Percentiles rank a stretch among this genome's conserved stretches.
Evolutionary conservation across 2,888 invertebrate genomes (phyloP).

Genomic region (Parasteatoda lunata): DNA sequence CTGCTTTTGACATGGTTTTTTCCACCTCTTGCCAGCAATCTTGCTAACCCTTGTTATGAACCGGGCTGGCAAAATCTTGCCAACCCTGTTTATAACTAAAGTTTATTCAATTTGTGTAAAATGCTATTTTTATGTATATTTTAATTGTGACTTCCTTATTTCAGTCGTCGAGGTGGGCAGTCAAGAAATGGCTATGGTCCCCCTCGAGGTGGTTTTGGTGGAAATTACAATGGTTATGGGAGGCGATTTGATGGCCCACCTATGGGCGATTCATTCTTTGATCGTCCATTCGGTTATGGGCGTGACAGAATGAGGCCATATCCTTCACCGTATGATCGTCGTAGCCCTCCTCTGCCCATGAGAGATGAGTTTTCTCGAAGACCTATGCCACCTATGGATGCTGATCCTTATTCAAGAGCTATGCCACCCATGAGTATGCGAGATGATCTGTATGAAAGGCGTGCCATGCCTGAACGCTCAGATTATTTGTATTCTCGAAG

Average conservation of each 20-base stretch:
- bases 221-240: slow-evolving; percentile 43
- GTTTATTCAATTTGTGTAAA: background rate
- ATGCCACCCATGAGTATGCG: slow-evolving; percentile 35
- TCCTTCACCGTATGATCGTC: slow-evolving; percentile 58
- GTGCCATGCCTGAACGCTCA: slow-evolving; percentile 48
- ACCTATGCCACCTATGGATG: slow-evolving; percentile 48
- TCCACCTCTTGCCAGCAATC: too few species aligned
- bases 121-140: background rate
- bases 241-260: slow-evolving; percentile 41
- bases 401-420: slow-evolving; percentile 58
- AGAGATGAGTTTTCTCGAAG: slow-evolving; percentile 42
- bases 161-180: slow-evolving; percentile 33
- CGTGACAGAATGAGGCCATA: slow-evolving; percentile 64
- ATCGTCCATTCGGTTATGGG: slow-evolving; percentile 40
- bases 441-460: slow-evolving; percentile 62
- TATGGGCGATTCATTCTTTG: slow-evolving; percentile 60
- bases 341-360: slow-evolving; percentile 42
- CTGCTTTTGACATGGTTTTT: too few species aligned
- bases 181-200: slow-evolving; percentile 28
- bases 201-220: slow-evolving; percentile 35
- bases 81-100: too few species aligned
- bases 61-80: too few species aligned
- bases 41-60: too few species aligned
- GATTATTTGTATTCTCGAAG: slow-evolving; percentile 63
- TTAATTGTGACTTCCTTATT: background rate